Base-by-base conservation (phyloP, 1,140 invertebrate species). In the Polyergus mexicanus region DNA sequence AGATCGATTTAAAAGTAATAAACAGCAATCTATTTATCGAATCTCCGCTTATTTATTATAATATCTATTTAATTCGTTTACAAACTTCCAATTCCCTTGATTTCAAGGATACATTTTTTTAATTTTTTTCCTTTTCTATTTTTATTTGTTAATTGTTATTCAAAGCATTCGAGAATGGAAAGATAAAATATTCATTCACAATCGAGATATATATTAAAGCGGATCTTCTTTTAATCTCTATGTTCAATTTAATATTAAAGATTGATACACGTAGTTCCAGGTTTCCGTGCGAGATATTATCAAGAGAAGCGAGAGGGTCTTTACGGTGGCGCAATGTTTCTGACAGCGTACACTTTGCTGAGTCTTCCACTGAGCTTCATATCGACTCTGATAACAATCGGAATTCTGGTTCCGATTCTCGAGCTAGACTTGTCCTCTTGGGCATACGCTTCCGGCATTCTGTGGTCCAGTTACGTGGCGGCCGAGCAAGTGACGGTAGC, bases 241-340 rank as follows among this genome's bases (percentile, higher is more conserved):
- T n/a, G 19, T 74, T 32, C 25, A 11, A 22, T 47, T 58, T 38
- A 62, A 83, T 58, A 54, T n/a, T 63, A 77, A 72, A 2, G 1
- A 3, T n/a, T 38, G 10, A 60, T 80, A 35, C 25, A 93, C 92
- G 3, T 91, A 98, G 98, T 97, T 96, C 97, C 97, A 51, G 96
- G 96, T 63, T 98, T 98, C 94, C 95, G 98, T n/a, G 98, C 98
- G 44, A 96, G 98, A 35, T 99, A 98, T 93, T 98, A 98, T 86
- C 98, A 98, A 93, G 98, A 99, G 92, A 97, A 97, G 13, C 96
- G 98, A 74, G 98, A 98, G 92, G 98, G 98, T 1, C 94, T 98
- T 0, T 99, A 99, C 92, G 97, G 97, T 19, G 98, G 98, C 3
- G 97, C 98, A 0, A 96, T 98, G 84, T 97, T 98, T 86, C 95